These are phyloP conservation scores for Vireo griseus DNA, from an alignment of 2,797 vertebrate genomes.

Conservation along the genomic window DNA sequence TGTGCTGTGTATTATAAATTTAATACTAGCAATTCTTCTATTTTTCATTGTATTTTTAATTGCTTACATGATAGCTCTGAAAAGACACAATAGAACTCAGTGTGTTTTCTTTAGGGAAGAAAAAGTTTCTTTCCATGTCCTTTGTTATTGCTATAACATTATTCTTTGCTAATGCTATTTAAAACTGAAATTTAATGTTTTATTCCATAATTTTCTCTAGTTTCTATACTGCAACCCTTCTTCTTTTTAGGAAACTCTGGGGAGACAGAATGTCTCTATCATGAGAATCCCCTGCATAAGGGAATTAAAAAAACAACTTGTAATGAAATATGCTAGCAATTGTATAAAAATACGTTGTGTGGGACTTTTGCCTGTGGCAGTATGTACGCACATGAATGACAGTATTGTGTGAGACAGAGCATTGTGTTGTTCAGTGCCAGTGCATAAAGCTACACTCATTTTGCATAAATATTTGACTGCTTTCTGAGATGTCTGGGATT, in stretches of 20 bases:
- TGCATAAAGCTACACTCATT: slow-evolving; percentile 48
- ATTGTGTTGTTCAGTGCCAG: slow-evolving; percentile 55
- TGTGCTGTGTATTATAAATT: background rate
- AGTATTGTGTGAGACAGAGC: slow-evolving; percentile 64
- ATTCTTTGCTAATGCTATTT: slow-evolving; percentile 26
- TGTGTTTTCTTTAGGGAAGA: background rate
- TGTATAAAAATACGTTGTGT: slow-evolving; percentile 61
- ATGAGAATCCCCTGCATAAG: slow-evolving; percentile 34
- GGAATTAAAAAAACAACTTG: slow-evolving; percentile 31
- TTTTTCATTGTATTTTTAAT: slow-evolving; percentile 8
- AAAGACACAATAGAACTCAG: background rate
- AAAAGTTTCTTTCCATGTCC: slow-evolving; percentile 3
- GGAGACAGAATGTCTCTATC: slow-evolving; percentile 46
- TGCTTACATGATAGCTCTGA: slow-evolving; percentile 9
- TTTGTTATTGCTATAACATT: slow-evolving; percentile 5
- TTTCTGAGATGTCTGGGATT: slow-evolving; percentile 35
- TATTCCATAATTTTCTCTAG: background rate
- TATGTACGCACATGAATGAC: slow-evolving; percentile 55
- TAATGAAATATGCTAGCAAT: slow-evolving; percentile 60
- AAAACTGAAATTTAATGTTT: slow-evolving; percentile 13
- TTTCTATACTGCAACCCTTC: background rate
- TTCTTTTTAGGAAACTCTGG: slow-evolving; percentile 6
- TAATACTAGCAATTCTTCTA: background rate
- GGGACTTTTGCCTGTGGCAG: slow-evolving; percentile 65
- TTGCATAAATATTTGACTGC: slow-evolving; percentile 68